These are phyloP conservation scores for Theocolax elegans DNA, from an alignment of 1,140 invertebrate species.

Conservation along the genomic window DNA sequence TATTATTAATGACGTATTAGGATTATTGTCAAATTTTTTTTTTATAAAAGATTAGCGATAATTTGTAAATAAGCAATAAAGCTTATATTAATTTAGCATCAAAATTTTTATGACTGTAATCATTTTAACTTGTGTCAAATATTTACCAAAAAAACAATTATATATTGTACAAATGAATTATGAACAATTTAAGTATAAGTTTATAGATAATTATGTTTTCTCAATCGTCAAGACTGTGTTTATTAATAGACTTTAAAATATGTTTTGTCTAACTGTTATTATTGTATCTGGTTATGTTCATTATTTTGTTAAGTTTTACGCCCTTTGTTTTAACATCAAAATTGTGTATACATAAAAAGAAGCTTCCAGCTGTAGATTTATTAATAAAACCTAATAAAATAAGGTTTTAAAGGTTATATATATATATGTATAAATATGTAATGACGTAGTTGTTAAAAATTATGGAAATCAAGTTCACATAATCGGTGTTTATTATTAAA, in stretches of 20 bases:
- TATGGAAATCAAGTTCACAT: background rate
- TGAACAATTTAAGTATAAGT: background rate
- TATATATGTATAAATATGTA: too few relatives aligned
- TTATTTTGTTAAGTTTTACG: background rate
- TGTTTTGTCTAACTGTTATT: background rate
- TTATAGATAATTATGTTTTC: background rate
- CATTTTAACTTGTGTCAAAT: too few relatives aligned
- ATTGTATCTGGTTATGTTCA: constrained; percentile 19
- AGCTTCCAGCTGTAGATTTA: too few relatives aligned
- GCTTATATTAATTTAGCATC: background rate
- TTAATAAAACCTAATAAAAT: too few relatives aligned
- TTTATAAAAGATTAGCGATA: background rate
- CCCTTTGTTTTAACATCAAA: too few relatives aligned
- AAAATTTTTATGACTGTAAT: too few relatives aligned
- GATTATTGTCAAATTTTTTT: too few relatives aligned
- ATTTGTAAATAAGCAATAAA: background rate
- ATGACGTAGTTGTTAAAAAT: background rate
- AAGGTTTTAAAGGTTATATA: too few relatives aligned
- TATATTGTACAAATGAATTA: background rate
- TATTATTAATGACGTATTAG: background rate
- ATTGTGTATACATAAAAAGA: too few relatives aligned
- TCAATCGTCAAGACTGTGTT: constrained; percentile 39
- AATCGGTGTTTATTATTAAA: background rate
- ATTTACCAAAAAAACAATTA: background rate
- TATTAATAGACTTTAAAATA: constrained; percentile 9